These are phyloP conservation scores for Albula glossodonta DNA, from an alignment of 2,113 vertebrate species.

Conservation along the genomic window DNA sequence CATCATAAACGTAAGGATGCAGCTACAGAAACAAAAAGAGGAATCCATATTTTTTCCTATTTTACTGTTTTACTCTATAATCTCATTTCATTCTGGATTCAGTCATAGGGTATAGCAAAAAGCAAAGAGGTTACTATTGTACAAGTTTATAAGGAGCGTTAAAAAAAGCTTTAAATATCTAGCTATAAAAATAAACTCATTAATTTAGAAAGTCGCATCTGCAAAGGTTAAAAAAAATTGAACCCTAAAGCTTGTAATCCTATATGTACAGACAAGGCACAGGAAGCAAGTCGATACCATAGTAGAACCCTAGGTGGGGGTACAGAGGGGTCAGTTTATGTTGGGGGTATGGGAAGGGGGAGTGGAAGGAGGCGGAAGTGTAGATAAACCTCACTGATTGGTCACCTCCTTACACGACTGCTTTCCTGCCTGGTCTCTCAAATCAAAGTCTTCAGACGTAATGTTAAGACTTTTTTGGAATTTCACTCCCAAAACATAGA, in stretches of 20 bases:
- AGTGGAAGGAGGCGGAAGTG: not conserved
- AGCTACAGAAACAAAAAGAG: not conserved
- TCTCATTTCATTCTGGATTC: not conserved
- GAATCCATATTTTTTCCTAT: not conserved
- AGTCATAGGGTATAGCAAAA: not conserved
- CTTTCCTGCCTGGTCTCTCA: not conserved
- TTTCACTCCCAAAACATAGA: not conserved
- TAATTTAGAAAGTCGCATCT: not conserved
- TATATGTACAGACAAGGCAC: conserved; percentile 30
- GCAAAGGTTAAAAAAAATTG: not conserved
- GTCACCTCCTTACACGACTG: not conserved
- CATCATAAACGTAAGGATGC: no score
- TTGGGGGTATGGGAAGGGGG: no score
- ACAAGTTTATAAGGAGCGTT: not conserved
- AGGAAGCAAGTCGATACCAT: not conserved
- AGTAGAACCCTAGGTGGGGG: not conserved
- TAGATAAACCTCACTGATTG: not conserved
- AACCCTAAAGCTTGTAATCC: not conserved
- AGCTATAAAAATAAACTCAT: conserved; percentile 28
- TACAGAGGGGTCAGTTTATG: not conserved
- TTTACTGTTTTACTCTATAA: no score
- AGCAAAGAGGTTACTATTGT: not conserved
- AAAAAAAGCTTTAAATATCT: conserved; percentile 16
- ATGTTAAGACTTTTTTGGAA: not conserved
- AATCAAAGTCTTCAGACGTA: not conserved